Evolutionary conservation across 1,140 invertebrate species (phyloP).

Genomic region (Pseudoatta argentina): DNA sequence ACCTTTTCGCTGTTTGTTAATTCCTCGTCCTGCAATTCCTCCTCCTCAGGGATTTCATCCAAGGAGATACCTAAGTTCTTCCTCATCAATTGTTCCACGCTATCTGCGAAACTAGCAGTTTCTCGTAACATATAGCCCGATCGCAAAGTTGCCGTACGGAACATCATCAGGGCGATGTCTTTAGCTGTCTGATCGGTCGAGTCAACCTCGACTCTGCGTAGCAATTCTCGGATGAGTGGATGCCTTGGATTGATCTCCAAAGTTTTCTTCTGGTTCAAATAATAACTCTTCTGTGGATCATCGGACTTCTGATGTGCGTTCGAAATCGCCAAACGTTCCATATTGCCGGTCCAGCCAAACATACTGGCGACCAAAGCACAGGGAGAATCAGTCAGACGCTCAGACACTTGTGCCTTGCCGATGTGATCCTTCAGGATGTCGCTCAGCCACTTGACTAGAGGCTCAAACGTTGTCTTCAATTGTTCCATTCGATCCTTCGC

Average conservation of each 20-base stretch:
- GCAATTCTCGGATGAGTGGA: constrained; percentile 96
- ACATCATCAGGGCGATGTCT: constrained; percentile 96
- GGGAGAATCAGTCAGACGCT: constrained; percentile 96
- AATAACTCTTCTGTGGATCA: constrained; percentile 96
- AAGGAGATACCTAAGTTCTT: constrained; percentile 93
- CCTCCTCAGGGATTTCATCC: constrained; percentile 90
- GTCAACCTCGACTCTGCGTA: constrained; percentile 93
- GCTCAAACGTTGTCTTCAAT: constrained; percentile 94
- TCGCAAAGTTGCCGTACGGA: constrained; percentile 96
- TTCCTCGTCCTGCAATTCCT: constrained; percentile 86
- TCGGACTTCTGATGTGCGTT: constrained; percentile 99
- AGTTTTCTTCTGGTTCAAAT: constrained; percentile 98
- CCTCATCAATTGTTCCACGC: constrained; percentile 95
- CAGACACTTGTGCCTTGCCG: constrained; percentile 94
- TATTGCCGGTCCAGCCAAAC: constrained; percentile 99
- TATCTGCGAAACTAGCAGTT: constrained; percentile 94
- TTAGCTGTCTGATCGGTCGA: constrained; percentile 93
- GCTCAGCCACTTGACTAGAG: constrained; percentile 96
- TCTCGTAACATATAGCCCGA: constrained; percentile 96
- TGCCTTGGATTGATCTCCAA: constrained; percentile 99
- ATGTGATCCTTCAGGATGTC: constrained; percentile 95
- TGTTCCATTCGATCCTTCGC: constrained; percentile 94
- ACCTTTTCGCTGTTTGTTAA: constrained; percentile 83
- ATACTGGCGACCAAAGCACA: constrained; percentile 98
- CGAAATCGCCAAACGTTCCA: constrained; percentile 98